Base-by-base conservation (phyloP, 2,888 invertebrate genomes). In the Heliothis peltigera region DNA sequence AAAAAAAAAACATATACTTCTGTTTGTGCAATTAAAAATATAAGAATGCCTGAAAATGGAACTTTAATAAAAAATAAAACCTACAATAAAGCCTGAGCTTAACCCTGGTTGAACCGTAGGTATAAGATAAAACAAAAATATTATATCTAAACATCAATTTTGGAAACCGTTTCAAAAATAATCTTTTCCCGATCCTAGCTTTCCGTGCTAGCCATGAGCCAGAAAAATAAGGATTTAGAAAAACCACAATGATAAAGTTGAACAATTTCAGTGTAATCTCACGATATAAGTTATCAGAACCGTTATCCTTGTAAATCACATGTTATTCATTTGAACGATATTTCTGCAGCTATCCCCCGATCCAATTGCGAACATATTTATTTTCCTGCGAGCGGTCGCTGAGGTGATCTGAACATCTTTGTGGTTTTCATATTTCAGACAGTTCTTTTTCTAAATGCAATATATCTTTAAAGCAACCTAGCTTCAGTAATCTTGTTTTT, bases 281-380 rank as follows among this genome's bases (percentile, higher is more conserved):
- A 22, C 25, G 15, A 46, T 39, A 63, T 75, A 75, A 48, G 70
- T 69, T 69, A 69, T 69, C 21, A 39, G 48, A 55, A 53, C 22
- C 62, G 7, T 53, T 44, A 69, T 75, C 43, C 39, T 55, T 39
- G 46, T 22, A 21, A 32, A 56, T 48, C 44, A 59, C 44, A 49
- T 69, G 55, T 39, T 69, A 75, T 70, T 48, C 43, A 60, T 60
- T 75, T 52, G 21, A n/a, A 44, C 62, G 75, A 56, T 61, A 61
- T 61, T 53, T 43, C 6, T 12, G 15, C 47, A 49, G 53, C 47
- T 54, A 75, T 75, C 61, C n/a, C 32, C 39, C 43, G 43, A 55
- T 56, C 55, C 75, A 61, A 70, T 53, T 75, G 51, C 47, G 19
- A 28, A 28, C 28, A 61, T 75, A 60, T 75, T 52, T 70, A 55